Conservation (phyloP, 2,113 vertebrate genomes). For the Periophthalmodon schlosseri region DNA sequence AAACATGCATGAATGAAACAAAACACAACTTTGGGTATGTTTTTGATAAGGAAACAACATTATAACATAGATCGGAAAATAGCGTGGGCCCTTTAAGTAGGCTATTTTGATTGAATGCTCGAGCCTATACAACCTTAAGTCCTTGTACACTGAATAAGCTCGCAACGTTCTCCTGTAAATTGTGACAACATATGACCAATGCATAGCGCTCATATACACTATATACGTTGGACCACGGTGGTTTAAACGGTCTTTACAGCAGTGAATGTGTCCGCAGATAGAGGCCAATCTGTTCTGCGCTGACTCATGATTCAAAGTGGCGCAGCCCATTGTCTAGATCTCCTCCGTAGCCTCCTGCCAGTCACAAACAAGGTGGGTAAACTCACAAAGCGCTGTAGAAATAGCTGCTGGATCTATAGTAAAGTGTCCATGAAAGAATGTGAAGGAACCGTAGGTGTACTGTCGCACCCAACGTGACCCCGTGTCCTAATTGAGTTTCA, state of each 20-base stretch:
- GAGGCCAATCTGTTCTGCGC: conserved; percentile 8
- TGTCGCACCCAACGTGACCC: too few species aligned
- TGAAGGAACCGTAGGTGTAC: too few species aligned
- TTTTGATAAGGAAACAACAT: too few species aligned
- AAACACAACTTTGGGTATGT: too few species aligned
- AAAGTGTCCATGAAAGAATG: neutral
- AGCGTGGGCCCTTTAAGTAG: too few species aligned
- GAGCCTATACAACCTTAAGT: too few species aligned
- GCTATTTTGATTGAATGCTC: too few species aligned
- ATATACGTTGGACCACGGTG: neutral
- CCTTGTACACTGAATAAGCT: neutral
- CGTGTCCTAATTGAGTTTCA: too few species aligned
- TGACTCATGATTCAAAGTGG: conserved; percentile 20
- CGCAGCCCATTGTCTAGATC: neutral
- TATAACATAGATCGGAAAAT: too few species aligned
- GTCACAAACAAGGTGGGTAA: neutral
- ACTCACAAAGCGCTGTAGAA: neutral
- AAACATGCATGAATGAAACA: too few species aligned
- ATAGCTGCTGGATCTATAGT: neutral
- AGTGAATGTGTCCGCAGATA: conserved; percentile 9
- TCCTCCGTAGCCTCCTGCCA: neutral
- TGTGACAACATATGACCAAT: conserved; percentile 1
- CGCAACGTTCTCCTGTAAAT: neutral
- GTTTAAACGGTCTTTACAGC: neutral
- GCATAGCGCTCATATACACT: neutral